A percentile compares a stretch with the other conserved stretches of the same genome.
Evolutionary conservation across 2,888 invertebrate genomes (phyloP).

Genomic region (Phyto melanocephala): DNA sequence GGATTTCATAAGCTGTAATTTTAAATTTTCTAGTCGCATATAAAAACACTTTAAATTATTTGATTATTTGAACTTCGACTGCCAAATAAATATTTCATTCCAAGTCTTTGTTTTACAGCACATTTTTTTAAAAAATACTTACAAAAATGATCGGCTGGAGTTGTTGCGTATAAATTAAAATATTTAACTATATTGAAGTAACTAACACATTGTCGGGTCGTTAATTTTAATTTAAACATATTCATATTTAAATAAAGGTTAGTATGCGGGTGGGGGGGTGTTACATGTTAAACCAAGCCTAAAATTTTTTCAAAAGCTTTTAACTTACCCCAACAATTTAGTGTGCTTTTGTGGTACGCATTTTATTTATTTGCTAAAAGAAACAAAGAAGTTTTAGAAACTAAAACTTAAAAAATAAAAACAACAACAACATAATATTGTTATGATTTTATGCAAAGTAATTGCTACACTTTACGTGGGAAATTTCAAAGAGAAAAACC

Average conservation of each 20-base stretch:
- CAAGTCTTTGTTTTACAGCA: too few species aligned
- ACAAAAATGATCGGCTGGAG: too few species aligned
- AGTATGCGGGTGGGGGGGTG: conserved; percentile 28
- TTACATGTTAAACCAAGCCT: conserved; percentile 46
- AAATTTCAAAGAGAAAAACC: conserved; percentile 36
- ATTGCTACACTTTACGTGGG: conserved; percentile 49
- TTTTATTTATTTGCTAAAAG: background rate
- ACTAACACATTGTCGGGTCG: background rate
- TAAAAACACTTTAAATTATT: too few species aligned
- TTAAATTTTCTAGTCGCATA: too few species aligned
- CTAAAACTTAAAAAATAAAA: background rate
- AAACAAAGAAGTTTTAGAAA: conserved; percentile 9
- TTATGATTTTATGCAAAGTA: conserved; percentile 48
- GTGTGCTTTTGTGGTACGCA: background rate
- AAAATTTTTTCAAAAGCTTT: conserved; percentile 4
- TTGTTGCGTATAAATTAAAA: background rate
- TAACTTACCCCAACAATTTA: conserved; percentile 7
- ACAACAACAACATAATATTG: conserved; percentile 21
- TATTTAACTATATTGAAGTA: background rate
- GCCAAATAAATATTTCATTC: too few species aligned
- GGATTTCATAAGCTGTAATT: too few species aligned
- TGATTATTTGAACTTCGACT: too few species aligned
- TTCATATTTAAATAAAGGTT: background rate
- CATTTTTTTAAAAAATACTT: too few species aligned
- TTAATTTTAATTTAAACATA: background rate